A percentile compares a stretch with the other conserved stretches of the same genome.
Evolutionary conservation across 1,140 invertebrate genomes (phyloP).

Genomic region (Drosophila aff.): DNA sequence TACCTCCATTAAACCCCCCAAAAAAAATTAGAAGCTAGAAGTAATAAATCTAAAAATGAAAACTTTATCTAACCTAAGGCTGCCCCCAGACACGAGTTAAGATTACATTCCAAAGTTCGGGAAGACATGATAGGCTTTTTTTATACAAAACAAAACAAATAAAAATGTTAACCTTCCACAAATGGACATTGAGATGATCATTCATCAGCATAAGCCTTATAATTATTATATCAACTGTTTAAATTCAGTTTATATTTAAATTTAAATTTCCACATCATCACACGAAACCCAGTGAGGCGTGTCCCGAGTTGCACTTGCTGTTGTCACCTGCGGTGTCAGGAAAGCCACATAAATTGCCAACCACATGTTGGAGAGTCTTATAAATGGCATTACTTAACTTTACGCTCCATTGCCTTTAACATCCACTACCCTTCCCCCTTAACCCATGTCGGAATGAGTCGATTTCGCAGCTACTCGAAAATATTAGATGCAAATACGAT

Average conservation of each 20-base stretch:
- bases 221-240: constrained; percentile 49
- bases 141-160: background rate
- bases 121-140: background rate
- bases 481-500: constrained; percentile 54
- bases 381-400: constrained; percentile 46
- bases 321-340: constrained; percentile 40
- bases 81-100: background rate
- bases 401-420: constrained; percentile 39
- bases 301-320: constrained; percentile 37
- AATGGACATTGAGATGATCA: constrained; percentile 9
- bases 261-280: constrained; percentile 33
- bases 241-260: constrained; percentile 48
- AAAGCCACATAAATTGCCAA: constrained; percentile 32
- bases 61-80: constrained; percentile 24
- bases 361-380: constrained; percentile 41
- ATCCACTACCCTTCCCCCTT: background rate
- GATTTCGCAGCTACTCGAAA: constrained; percentile 50
- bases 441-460: constrained; percentile 17
- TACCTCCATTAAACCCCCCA: background rate
- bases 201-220: constrained; percentile 21
- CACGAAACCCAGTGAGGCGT: constrained; percentile 30
- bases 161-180: constrained; percentile 12
- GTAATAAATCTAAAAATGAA: constrained; percentile 7
- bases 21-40: background rate
- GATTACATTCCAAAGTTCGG: constrained; percentile 13